A percentile compares a stretch with the other conserved stretches of the same genome.
phyloP scores from a whole-genome alignment of 2,888 invertebrate genomes.

The Tetranychus piercei region DNA sequence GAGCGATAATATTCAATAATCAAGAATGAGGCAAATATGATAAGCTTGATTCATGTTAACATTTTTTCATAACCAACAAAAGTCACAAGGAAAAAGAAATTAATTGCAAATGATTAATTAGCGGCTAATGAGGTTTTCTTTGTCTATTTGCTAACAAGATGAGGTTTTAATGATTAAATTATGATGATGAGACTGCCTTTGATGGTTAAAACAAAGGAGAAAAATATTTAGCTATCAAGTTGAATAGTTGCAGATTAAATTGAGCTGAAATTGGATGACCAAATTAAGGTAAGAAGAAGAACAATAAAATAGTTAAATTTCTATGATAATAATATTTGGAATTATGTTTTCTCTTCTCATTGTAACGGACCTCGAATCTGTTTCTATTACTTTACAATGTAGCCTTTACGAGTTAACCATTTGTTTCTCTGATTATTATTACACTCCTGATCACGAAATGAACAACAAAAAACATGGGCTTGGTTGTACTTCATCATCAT shows the following conservation, averaged over 20 bases:
- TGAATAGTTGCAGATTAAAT: no score
- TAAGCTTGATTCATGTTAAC: background rate
- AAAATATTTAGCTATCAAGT: no score
- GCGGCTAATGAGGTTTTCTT: background rate
- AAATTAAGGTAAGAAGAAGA: no score
- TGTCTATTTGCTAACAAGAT: background rate
- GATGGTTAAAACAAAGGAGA: no score
- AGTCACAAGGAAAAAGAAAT: background rate
- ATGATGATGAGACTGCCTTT: background rate
- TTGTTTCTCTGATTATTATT: background rate
- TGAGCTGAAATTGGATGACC: no score
- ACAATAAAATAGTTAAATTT: no score
- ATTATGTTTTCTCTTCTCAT: background rate
- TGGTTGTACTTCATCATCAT: background rate
- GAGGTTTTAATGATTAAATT: background rate
- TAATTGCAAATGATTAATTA: background rate
- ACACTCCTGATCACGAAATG: background rate
- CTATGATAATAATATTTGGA: background rate
- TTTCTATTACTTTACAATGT: background rate
- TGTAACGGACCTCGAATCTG: no score
- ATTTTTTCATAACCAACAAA: background rate
- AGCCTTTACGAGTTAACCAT: background rate
- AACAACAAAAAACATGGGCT: background rate
- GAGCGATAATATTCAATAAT: background rate
- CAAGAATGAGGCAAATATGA: background rate